Percentiles rank a stretch among this genome's conserved stretches.
Conservation (phyloP, 2,888 invertebrate species). For the Lithophane socia region DNA sequence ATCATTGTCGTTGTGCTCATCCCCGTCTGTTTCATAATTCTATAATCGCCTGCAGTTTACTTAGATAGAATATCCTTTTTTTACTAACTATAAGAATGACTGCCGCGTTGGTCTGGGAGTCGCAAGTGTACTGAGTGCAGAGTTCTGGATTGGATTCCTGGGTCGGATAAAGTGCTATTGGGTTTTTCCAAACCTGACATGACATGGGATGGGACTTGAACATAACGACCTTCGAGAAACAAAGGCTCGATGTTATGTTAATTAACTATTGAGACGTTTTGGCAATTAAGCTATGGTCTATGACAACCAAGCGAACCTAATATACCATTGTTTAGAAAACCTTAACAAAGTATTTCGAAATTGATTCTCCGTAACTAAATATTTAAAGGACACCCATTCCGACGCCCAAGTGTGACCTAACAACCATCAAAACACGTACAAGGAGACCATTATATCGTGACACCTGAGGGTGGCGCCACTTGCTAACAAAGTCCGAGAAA, state of each 20-base stretch:
- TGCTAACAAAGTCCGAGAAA: not conserved
- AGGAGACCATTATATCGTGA: not conserved
- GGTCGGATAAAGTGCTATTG: not conserved
- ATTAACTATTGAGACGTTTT: not conserved
- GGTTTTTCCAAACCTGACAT: not conserved
- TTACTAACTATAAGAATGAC: too few relatives aligned
- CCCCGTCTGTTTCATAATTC: too few relatives aligned
- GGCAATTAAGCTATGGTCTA: not conserved
- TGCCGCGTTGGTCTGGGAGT: not conserved
- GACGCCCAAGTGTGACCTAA: conserved; percentile 1
- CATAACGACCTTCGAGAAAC: not conserved
- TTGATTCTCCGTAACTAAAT: not conserved
- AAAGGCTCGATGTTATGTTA: not conserved
- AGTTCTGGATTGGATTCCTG: not conserved
- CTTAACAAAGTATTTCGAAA: conserved; percentile 5
- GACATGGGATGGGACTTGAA: too few relatives aligned
- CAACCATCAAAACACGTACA: not conserved
- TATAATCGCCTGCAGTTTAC: too few relatives aligned
- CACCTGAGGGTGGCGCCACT: conserved; percentile 1
- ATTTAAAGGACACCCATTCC: conserved; percentile 19
- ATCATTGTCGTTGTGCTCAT: too few relatives aligned
- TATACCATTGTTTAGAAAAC: conserved; percentile 4
- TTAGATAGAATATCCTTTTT: too few relatives aligned
- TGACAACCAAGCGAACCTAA: not conserved
- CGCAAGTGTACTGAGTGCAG: not conserved